phyloP scores from a whole-genome alignment of 1,140 invertebrate genomes.

The Drosophila sucinea region DNA sequence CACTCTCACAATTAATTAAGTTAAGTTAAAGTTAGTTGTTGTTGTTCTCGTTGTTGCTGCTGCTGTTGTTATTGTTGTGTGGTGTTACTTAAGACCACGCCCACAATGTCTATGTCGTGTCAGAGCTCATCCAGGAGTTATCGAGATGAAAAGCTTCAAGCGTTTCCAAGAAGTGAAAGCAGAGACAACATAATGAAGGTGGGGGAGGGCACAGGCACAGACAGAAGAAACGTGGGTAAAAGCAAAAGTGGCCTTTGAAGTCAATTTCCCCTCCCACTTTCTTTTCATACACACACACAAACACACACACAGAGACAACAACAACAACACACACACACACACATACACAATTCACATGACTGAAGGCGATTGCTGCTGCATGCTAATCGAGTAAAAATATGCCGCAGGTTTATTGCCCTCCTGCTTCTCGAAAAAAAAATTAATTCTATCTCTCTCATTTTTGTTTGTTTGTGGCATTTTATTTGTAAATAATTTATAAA shows the following conservation, averaged over 20 bases:
- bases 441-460: conserved; percentile 2
- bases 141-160: conserved; percentile 23
- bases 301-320: not conserved
- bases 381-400: conserved; percentile 55
- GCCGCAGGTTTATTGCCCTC: conserved; percentile 23
- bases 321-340: conserved; percentile 8
- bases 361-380: conserved; percentile 39
- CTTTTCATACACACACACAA: conserved; percentile 6
- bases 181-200: conserved; percentile 1
- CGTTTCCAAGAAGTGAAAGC: conserved; percentile 15
- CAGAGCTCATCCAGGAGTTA: conserved; percentile 12
- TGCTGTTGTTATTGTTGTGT: conserved; percentile 15
- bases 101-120: conserved; percentile 4
- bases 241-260: conserved; percentile 47
- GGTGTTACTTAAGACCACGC: conserved; percentile 3
- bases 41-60: conserved; percentile 18
- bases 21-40: conserved; percentile 39
- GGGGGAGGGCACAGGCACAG: not conserved
- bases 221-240: conserved; percentile 16
- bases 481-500: conserved; percentile 54
- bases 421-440: not conserved
- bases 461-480: conserved; percentile 18
- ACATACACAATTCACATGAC: conserved; percentile 15
- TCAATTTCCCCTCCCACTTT: not conserved
- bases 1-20: conserved; percentile 50